Conservation (phyloP, 2,888 invertebrate species). For the Anodontia alba region DNA sequence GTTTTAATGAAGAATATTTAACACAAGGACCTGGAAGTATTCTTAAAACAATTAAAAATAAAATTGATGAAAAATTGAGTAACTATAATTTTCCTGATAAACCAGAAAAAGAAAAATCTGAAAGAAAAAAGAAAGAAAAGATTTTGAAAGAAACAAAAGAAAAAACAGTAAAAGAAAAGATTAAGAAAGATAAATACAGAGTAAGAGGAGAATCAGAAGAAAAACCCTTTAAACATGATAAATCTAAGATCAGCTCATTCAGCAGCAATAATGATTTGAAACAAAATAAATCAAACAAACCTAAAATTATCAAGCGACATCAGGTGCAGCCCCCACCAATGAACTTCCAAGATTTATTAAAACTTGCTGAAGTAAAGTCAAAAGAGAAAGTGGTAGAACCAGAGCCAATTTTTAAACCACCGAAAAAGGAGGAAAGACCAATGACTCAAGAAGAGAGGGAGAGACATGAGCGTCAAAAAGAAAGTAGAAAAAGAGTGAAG, state of each 20-base stretch:
- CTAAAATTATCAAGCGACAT: slow-evolving; percentile 35
- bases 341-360: slow-evolving; percentile 73
- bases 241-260: background rate
- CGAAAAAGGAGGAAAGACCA: slow-evolving; percentile 63
- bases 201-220: slow-evolving; percentile 16
- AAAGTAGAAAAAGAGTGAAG: slow-evolving; percentile 38
- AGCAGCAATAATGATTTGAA: slow-evolving; percentile 1
- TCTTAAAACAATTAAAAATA: slow-evolving; percentile 55
- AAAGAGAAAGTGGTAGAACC: slow-evolving; percentile 59
- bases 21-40: slow-evolving; percentile 40
- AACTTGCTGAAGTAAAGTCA: slow-evolving; percentile 71
- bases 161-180: slow-evolving; percentile 20
- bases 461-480: slow-evolving; percentile 54
- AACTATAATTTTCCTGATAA: slow-evolving; percentile 57
- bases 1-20: slow-evolving; percentile 33
- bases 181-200: slow-evolving; percentile 14
- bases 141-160: slow-evolving; percentile 18
- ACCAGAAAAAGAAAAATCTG: slow-evolving; percentile 42
- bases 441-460: slow-evolving; percentile 77
- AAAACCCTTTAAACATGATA: slow-evolving; percentile 23
- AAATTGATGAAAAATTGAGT: slow-evolving; percentile 58
- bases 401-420: slow-evolving; percentile 26
- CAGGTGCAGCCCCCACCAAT: slow-evolving; percentile 66
- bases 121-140: slow-evolving; percentile 21
- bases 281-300: slow-evolving; percentile 40